Percentiles rank a stretch among this genome's conserved stretches.
Evolutionary conservation across 2,888 invertebrate genomes (phyloP).

Genomic region (Morpho deidamia): DNA sequence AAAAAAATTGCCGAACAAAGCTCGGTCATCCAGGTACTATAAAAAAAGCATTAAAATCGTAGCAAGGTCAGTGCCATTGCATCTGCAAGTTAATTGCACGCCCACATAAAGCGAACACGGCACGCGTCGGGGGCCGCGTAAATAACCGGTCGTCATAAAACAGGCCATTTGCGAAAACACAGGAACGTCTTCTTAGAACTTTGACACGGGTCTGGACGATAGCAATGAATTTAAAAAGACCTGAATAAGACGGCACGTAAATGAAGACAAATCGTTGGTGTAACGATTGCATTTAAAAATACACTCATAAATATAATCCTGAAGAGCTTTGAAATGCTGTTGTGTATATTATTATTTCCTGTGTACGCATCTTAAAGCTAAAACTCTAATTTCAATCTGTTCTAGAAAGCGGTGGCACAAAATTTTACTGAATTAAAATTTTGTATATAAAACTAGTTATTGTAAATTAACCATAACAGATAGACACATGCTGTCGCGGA

Average conservation of each 20-base stretch:
- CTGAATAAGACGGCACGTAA: neutral
- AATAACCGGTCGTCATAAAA: constrained; percentile 36
- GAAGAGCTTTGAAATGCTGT: neutral
- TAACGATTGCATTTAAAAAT: constrained; percentile 1
- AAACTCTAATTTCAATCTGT: too few relatives aligned
- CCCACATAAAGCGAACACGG: constrained; percentile 29
- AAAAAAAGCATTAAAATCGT: constrained; percentile 17
- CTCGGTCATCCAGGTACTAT: neutral
- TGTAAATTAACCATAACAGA: too few relatives aligned
- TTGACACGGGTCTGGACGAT: constrained; percentile 20
- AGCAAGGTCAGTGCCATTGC: constrained; percentile 39
- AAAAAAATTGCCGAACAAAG: too few relatives aligned
- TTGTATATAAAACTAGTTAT: too few relatives aligned
- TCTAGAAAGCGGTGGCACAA: too few relatives aligned
- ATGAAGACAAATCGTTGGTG: constrained; percentile 5
- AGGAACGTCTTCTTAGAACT: constrained; percentile 26
- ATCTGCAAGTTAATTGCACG: constrained; percentile 37
- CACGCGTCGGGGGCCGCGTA: constrained; percentile 35
- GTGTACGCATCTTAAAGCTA: too few relatives aligned
- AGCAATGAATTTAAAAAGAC: neutral
- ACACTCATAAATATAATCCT: neutral
- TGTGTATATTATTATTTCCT: neutral
- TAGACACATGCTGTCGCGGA: too few relatives aligned
- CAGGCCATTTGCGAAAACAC: constrained; percentile 33
- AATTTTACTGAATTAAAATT: too few relatives aligned